Conservation (phyloP, 2,113 vertebrate species). For the Girardinichthys multiradiatus region DNA sequence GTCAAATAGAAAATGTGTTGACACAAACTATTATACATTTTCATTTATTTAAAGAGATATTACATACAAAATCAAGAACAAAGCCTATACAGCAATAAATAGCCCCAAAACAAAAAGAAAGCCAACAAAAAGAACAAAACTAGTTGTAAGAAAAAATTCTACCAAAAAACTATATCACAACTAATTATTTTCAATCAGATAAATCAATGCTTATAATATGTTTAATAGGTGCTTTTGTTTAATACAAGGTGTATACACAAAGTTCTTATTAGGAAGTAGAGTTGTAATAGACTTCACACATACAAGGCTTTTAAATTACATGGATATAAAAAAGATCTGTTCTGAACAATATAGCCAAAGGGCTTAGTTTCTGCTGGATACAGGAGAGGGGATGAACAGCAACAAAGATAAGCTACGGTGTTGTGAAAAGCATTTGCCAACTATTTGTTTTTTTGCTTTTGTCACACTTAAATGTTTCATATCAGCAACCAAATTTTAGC, state of each 20-base stretch:
- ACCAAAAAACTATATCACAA: slow-evolving; percentile 75
- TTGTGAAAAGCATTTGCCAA: background rate
- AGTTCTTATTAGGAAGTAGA: background rate
- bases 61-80: slow-evolving; percentile 30
- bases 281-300: background rate
- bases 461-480: background rate
- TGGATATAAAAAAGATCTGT: background rate
- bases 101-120: slow-evolving; percentile 37
- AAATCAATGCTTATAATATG: background rate
- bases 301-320: background rate
- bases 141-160: slow-evolving; percentile 15
- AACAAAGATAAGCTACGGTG: background rate
- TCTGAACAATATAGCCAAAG: background rate
- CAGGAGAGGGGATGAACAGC: background rate
- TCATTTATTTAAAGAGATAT: slow-evolving; percentile 30
- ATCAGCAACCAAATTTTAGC: background rate
- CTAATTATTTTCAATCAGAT: slow-evolving; percentile 10
- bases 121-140: slow-evolving; percentile 20
- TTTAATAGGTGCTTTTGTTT: background rate
- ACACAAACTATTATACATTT: slow-evolving; percentile 48
- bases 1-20: slow-evolving; percentile 41
- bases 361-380: background rate
- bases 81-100: slow-evolving; percentile 67
- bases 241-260: background rate
- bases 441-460: background rate